These are phyloP conservation scores for Pyrocephalus nanus DNA, from an alignment of 2,797 vertebrate genomes.

Conservation along the genomic window DNA sequence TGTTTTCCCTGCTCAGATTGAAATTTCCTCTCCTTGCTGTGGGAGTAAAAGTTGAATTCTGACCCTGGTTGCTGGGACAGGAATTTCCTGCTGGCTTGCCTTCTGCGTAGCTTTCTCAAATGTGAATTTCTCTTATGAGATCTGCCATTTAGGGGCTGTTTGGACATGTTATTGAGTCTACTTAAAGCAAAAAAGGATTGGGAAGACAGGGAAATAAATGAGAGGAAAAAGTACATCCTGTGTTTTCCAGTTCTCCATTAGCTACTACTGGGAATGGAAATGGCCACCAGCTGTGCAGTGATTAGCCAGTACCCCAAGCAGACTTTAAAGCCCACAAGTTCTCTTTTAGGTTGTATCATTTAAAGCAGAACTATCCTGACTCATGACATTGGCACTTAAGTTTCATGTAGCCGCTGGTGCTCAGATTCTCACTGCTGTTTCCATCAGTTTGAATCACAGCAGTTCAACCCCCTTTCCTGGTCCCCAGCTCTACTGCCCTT, in stretches of 20 bases:
- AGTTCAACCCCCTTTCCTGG: not conserved
- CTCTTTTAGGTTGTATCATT: not conserved
- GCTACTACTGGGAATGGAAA: not conserved
- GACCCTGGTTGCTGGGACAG: fast-evolving
- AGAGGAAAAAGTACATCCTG: not conserved
- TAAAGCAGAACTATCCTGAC: not conserved
- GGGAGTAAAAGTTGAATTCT: not conserved
- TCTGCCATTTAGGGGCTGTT: not conserved
- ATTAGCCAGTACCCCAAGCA: not conserved
- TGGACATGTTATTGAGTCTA: not conserved
- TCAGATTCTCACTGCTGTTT: not conserved
- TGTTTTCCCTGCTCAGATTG: not conserved
- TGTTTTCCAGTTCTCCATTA: not conserved
- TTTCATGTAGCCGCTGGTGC: not conserved
- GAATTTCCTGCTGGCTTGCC: not conserved
- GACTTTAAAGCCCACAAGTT: not conserved
- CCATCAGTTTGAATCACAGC: not conserved
- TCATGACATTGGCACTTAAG: not conserved
- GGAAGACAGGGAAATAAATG: not conserved
- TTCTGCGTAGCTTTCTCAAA: not conserved
- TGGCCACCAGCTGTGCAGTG: not conserved
- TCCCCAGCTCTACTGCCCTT: not conserved
- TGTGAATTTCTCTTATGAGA: not conserved
- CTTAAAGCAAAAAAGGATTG: not conserved
- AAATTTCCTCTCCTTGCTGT: not conserved